These are phyloP conservation scores for Eretmochelys imbricata DNA, from an alignment of 2,113 vertebrate species.

Conservation along the genomic window DNA sequence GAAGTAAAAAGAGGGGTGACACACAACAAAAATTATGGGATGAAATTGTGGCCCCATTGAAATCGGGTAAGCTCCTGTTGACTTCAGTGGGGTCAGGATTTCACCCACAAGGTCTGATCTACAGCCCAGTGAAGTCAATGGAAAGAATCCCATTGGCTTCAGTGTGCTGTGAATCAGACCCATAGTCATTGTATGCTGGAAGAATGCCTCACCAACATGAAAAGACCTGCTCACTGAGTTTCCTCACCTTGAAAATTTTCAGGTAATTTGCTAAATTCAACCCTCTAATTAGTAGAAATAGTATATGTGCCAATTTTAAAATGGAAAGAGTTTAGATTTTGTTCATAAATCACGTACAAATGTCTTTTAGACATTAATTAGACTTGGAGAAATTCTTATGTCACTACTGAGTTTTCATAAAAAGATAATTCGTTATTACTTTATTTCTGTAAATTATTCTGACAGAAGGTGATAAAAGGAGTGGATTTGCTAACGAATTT, in stretches of 20 bases:
- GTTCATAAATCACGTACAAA: background rate
- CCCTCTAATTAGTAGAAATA: conserved; percentile 26
- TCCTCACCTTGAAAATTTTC: background rate
- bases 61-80: background rate
- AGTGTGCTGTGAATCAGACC: background rate
- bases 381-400: conserved; percentile 39
- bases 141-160: background rate
- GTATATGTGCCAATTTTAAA: conserved; percentile 21
- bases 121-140: background rate
- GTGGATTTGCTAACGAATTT: conserved; percentile 55
- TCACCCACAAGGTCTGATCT: background rate
- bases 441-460: conserved; percentile 55
- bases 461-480: conserved; percentile 34
- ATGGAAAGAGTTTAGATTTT: conserved; percentile 7
- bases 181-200: background rate
- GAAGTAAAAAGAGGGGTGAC: background rate
- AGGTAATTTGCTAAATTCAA: conserved; percentile 1
- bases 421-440: conserved; percentile 3
- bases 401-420: conserved; percentile 29
- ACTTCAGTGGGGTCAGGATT: background rate
- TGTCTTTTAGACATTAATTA: conserved; percentile 34
- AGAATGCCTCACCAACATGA: background rate
- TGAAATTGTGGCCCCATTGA: too few species aligned
- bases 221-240: background rate
- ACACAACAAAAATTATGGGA: too few species aligned